These are phyloP conservation scores for Cercopithecus mitis DNA, from an alignment of 2,797 vertebrate species.

Conservation along the genomic window DNA sequence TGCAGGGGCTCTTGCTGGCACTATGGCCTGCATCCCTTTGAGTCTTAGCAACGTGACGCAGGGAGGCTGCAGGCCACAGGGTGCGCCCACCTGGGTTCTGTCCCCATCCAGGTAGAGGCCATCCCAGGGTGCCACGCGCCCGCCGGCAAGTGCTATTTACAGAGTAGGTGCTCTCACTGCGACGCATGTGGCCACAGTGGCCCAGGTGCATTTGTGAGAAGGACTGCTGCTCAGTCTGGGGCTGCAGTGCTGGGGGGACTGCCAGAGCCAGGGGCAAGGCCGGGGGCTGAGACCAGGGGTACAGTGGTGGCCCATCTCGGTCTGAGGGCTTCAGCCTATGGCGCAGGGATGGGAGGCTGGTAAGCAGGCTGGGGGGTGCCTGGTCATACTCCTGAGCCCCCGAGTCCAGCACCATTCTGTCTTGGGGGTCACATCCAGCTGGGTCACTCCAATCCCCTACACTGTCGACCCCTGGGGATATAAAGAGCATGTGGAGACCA, in stretches of 20 bases:
- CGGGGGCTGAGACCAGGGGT: conserved; percentile 66
- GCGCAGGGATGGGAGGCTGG: conserved; percentile 73
- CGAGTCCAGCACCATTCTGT: conserved; percentile 92
- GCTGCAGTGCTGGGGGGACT: conserved; percentile 38
- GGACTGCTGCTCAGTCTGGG: conserved; percentile 27
- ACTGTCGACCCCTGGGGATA: conserved; percentile 61
- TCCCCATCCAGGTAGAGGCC: conserved; percentile 80
- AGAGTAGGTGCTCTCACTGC: conserved; percentile 90
- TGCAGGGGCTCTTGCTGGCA: conserved; percentile 86
- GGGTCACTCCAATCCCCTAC: conserved; percentile 54
- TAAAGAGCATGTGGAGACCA: conserved; percentile 53
- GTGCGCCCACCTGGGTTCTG: conserved; percentile 81
- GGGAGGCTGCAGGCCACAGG: conserved; percentile 90
- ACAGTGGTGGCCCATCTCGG: conserved; percentile 49
- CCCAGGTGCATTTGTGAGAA: conserved; percentile 46
- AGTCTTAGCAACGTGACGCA: conserved; percentile 91
- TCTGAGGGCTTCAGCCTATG: conserved; percentile 82
- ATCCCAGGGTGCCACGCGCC: conserved; percentile 60
- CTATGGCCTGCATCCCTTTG: conserved; percentile 57
- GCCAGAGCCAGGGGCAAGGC: conserved; percentile 72
- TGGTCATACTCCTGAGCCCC: conserved; percentile 87
- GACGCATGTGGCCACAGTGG: conserved; percentile 88
- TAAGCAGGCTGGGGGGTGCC: conserved; percentile 70
- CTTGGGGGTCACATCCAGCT: conserved; percentile 69
- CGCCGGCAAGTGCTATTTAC: conserved; percentile 76